A percentile compares a stretch with the other conserved stretches of the same genome.
phyloP scores from a whole-genome alignment of 2,888 invertebrate genomes.

The Neria commutata region DNA sequence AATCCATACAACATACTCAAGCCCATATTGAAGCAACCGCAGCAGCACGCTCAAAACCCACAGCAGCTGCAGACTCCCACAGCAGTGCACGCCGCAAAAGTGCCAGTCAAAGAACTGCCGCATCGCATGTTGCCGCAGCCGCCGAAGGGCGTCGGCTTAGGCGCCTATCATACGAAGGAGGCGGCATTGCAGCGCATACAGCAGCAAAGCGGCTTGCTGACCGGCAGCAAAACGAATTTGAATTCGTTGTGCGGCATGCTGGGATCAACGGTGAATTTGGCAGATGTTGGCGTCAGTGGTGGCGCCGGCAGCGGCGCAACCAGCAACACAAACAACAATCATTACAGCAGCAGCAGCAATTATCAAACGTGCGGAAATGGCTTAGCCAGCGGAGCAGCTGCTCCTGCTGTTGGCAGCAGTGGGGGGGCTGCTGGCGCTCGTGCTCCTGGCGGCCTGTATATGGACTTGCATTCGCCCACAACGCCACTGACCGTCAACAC shows the following conservation, averaged over 20 bases:
- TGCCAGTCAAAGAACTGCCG: slow-evolving; percentile 21
- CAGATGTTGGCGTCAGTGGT: slow-evolving; percentile 12
- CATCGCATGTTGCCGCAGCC: slow-evolving; percentile 49
- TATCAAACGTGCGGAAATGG: neutral
- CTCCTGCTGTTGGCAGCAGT: too few species aligned
- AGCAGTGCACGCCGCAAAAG: slow-evolving; percentile 24
- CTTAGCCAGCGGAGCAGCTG: slow-evolving; percentile 6
- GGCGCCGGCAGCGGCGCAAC: slow-evolving; percentile 8
- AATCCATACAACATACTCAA: slow-evolving; percentile 42
- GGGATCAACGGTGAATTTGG: slow-evolving; percentile 25
- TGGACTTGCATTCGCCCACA: slow-evolving; percentile 39
- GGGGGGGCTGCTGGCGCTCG: neutral
- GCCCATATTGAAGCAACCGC: slow-evolving; percentile 50
- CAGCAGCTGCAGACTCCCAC: slow-evolving; percentile 33
- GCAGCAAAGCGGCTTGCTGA: slow-evolving; percentile 47
- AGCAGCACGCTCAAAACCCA: slow-evolving; percentile 31
- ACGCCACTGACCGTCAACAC: slow-evolving; percentile 14
- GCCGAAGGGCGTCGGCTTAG: slow-evolving; percentile 41
- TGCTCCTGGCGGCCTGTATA: slow-evolving; percentile 27
- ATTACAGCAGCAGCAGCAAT: slow-evolving; percentile 24
- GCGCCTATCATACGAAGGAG: slow-evolving; percentile 48
- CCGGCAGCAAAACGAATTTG: slow-evolving; percentile 37
- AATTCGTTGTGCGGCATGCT: slow-evolving; percentile 26
- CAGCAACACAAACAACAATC: slow-evolving; percentile 15
- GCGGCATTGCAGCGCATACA: slow-evolving; percentile 48